Evolutionary conservation across 2,888 invertebrate genomes (phyloP).

Genomic region (Sphinx pinastri): DNA sequence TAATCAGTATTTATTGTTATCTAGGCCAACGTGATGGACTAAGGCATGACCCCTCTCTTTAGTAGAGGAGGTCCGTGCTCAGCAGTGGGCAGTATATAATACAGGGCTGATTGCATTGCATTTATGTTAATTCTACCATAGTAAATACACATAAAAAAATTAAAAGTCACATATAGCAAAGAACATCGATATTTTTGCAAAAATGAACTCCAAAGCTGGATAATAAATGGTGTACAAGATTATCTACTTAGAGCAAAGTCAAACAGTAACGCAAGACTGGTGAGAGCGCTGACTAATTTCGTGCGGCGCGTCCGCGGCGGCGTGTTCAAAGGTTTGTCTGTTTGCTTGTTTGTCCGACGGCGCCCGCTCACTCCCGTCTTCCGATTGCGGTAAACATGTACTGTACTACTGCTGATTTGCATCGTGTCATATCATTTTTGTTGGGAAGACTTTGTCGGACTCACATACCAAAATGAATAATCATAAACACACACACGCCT

Average conservation of each 20-base stretch:
- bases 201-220: not conserved
- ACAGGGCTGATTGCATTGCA: too few relatives aligned
- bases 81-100: too few relatives aligned
- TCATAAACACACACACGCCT: not conserved
- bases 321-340: constrained; percentile 25
- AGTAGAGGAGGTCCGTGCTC: too few relatives aligned
- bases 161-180: not conserved
- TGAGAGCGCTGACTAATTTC: constrained; percentile 28
- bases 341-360: constrained; percentile 34
- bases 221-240: constrained; percentile 23
- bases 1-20: too few relatives aligned
- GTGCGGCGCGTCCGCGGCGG: constrained; percentile 26
- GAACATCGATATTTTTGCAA: constrained; percentile 4
- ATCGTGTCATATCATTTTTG: not conserved
- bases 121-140: not conserved
- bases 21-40: too few relatives aligned
- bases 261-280: constrained; percentile 28
- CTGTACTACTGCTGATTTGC: not conserved
- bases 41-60: too few relatives aligned
- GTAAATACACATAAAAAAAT: not conserved
- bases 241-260: constrained; percentile 27
- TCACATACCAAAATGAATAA: not conserved
- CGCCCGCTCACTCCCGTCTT: constrained; percentile 37
- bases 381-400: constrained; percentile 14
- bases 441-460: too few relatives aligned